Base-by-base conservation (phyloP, 2,797 vertebrate species). In the Perodicticus potto region DNA sequence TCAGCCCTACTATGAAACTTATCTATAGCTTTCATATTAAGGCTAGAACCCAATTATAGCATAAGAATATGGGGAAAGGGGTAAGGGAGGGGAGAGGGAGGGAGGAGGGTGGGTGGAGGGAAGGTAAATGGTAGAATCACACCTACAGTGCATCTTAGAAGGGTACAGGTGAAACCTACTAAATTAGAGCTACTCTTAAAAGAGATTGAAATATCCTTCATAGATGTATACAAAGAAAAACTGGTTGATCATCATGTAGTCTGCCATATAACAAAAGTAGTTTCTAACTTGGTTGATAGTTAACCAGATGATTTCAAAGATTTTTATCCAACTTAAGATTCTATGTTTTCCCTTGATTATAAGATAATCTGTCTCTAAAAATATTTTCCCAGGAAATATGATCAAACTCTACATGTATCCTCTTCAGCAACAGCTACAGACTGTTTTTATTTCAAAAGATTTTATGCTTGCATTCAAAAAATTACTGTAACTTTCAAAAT, bases 341-440 rank as follows among this genome's bases (percentile, higher is more conserved):
- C 49, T 37, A 1, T 19, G 11, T 67, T 77, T 95, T 89, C 23
- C 82, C 65, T 84, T 86, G 19, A 25, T 70, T 3, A 1, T 43
- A 63, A 90, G 43, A 74, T 70, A 89, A 70, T 63, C 6, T 65
- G 3, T 57, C 17, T 89, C 72, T 82, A 59, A 92, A 90, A 92
- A 73, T 45, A 53, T 69, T 97, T 94, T 86, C 9, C 37, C 40
- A 86, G 20, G 25, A 88, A 95, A 70, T 94, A 74, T 37, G 9
- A 34, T 7, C 80, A 90, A 95, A 92, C 7, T 3, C 25, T 7
- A 61, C 86, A 40, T 37, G 1, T 43, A 80, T 25, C 27, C 19
- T 77, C 37, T 81, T 91, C 20, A 86, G 76, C 57, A 83, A 92
- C 1, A 27, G 16, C 12, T 89, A 37, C 40, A 61, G 29, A 89